phyloP scores from a whole-genome alignment of 2,113 vertebrate species.

The Ammodytes marinus region DNA sequence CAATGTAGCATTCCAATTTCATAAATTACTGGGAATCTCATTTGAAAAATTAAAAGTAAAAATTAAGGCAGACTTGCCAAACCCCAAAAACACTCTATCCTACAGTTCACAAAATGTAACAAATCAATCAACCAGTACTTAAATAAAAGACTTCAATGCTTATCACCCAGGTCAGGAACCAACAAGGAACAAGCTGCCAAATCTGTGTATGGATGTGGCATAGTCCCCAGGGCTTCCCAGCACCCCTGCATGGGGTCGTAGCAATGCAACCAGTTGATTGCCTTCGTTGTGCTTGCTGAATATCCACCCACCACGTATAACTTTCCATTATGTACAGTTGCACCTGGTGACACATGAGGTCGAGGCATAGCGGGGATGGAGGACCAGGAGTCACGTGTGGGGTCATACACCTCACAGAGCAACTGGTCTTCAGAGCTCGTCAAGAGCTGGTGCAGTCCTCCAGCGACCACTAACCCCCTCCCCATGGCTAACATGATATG shows the following conservation, averaged over 20 bases:
- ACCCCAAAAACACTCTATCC: too few species aligned
- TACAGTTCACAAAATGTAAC: too few species aligned
- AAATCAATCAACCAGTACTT: too few species aligned
- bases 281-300: conserved; percentile 36
- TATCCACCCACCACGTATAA: conserved; percentile 46
- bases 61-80: too few species aligned
- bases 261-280: conserved; percentile 42
- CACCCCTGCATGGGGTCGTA: conserved; percentile 33
- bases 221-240: conserved; percentile 50
- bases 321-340: conserved; percentile 28
- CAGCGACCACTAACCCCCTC: conserved; percentile 35
- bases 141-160: background rate
- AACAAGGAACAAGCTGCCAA: conserved; percentile 37
- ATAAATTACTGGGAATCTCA: too few species aligned
- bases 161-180: background rate
- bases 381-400: conserved; percentile 38
- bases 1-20: too few species aligned
- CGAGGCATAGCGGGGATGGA: conserved; percentile 32
- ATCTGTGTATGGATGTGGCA: conserved; percentile 50
- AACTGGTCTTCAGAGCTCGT: conserved; percentile 52
- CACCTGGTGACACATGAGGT: conserved; percentile 46
- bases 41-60: too few species aligned
- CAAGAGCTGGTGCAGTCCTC: conserved; percentile 40
- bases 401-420: conserved; percentile 50
- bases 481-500: conserved; percentile 44